Evolutionary conservation across 1,140 invertebrate species (phyloP).

Genomic region (Apis florea): DNA sequence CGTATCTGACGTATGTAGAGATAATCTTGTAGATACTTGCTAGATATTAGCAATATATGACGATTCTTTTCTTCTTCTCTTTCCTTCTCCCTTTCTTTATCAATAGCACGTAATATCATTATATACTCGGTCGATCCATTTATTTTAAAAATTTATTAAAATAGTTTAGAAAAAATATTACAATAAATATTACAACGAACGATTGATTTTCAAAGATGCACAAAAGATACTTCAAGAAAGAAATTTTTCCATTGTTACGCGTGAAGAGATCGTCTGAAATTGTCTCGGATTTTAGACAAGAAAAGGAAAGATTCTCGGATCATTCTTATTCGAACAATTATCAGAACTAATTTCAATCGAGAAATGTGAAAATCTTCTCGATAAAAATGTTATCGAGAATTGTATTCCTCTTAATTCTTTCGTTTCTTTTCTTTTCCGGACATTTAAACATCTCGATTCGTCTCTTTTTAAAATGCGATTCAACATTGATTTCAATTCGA

Average conservation of each 20-base stretch:
- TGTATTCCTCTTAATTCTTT: background rate
- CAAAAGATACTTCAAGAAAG: no score
- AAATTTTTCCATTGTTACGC: background rate
- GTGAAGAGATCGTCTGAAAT: no score
- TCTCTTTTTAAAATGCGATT: background rate
- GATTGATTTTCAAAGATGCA: no score
- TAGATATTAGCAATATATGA: no score
- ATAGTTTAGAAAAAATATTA: background rate
- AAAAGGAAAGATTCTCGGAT: background rate
- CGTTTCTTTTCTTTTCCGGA: background rate
- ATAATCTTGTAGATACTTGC: no score
- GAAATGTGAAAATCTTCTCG: background rate
- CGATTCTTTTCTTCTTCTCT: no score
- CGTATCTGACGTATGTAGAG: no score
- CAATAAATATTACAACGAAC: no score
- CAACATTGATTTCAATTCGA: background rate
- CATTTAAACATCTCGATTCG: background rate
- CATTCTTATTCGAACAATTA: background rate
- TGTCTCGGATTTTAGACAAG: no score
- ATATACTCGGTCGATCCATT: no score
- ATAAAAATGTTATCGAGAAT: background rate
- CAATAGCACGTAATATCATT: no score
- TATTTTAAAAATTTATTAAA: constrained; percentile 7
- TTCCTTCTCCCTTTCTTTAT: no score
- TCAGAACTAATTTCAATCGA: background rate